A percentile compares a stretch with the other conserved stretches of the same genome.
phyloP scores from a whole-genome alignment of 2,888 invertebrate species.

The Lucinisca nassula region DNA sequence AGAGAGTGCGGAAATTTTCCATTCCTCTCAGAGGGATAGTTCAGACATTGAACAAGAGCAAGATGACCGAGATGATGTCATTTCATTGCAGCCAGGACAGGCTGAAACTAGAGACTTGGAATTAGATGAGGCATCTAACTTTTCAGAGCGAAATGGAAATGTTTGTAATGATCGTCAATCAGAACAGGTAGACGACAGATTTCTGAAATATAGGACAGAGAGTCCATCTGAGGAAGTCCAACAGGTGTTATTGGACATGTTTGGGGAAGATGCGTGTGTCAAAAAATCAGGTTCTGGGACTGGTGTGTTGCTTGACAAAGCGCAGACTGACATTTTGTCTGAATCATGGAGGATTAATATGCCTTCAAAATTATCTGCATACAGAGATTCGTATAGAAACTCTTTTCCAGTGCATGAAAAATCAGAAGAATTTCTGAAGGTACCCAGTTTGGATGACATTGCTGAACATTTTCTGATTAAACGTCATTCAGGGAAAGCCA shows the following conservation, averaged over 20 bases:
- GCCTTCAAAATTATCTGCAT: slow-evolving; percentile 34
- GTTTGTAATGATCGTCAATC: too few species aligned
- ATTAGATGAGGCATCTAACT: too few species aligned
- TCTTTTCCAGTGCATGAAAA: slow-evolving; percentile 32
- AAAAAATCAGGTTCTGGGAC: neutral
- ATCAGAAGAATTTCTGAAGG: too few species aligned
- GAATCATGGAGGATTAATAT: slow-evolving; percentile 32
- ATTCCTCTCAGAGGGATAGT: too few species aligned
- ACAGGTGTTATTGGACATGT: neutral
- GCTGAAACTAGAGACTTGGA: neutral
- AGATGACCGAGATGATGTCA: too few species aligned
- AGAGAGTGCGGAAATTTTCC: too few species aligned
- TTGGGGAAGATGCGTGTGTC: neutral
- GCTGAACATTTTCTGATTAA: too few species aligned
- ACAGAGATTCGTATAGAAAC: slow-evolving; percentile 36
- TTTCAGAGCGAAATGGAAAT: too few species aligned
- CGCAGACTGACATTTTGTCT: slow-evolving; percentile 34
- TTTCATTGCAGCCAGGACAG: neutral
- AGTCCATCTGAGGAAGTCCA: neutral
- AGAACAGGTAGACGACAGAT: too few species aligned
- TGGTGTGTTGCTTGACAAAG: slow-evolving; percentile 17
- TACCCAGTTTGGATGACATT: too few species aligned
- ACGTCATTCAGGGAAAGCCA: too few species aligned
- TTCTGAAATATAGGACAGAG: neutral
- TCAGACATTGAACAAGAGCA: too few species aligned